Evolutionary conservation across 2,888 invertebrate genomes (phyloP).

Genomic region (Cheilosia vernalis): DNA sequence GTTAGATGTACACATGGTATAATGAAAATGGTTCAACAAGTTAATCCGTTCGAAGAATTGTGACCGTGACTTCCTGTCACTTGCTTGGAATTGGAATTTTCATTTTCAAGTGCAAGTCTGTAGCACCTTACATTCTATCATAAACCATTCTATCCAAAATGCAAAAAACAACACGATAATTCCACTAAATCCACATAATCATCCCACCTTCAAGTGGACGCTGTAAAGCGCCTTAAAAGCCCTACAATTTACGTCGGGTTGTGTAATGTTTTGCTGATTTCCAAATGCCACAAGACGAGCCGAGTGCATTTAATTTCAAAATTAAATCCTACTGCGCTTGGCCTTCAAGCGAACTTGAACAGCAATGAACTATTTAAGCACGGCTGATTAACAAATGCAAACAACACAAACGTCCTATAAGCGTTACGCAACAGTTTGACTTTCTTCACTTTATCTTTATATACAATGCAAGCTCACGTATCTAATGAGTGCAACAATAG

Average conservation of each 20-base stretch:
- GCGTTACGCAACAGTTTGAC: conserved; percentile 14
- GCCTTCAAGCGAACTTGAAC: conserved; percentile 63
- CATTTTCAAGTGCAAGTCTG: neutral
- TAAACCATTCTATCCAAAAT: neutral
- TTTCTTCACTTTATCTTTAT: conserved; percentile 37
- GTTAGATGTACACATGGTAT: no score
- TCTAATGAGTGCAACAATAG: conserved; percentile 45
- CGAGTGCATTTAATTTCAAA: conserved; percentile 30
- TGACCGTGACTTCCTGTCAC: no score
- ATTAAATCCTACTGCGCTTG: conserved; percentile 49
- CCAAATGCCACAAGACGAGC: neutral
- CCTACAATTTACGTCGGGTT: conserved; percentile 12
- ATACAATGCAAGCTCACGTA: conserved; percentile 30
- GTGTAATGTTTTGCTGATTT: conserved; percentile 20
- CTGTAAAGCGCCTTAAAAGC: conserved; percentile 20
- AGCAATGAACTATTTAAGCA: conserved; percentile 38
- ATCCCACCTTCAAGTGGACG: conserved; percentile 15
- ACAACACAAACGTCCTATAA: conserved; percentile 17
- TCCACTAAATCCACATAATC: conserved; percentile 2
- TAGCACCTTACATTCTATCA: neutral
- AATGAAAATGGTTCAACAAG: no score
- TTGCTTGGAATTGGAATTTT: no score
- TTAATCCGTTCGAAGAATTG: no score
- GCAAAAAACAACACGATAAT: conserved; percentile 26
- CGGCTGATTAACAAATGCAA: conserved; percentile 41